These are phyloP conservation scores for Harpagus bidentatus DNA, from an alignment of 2,113 vertebrate genomes.

Conservation along the genomic window DNA sequence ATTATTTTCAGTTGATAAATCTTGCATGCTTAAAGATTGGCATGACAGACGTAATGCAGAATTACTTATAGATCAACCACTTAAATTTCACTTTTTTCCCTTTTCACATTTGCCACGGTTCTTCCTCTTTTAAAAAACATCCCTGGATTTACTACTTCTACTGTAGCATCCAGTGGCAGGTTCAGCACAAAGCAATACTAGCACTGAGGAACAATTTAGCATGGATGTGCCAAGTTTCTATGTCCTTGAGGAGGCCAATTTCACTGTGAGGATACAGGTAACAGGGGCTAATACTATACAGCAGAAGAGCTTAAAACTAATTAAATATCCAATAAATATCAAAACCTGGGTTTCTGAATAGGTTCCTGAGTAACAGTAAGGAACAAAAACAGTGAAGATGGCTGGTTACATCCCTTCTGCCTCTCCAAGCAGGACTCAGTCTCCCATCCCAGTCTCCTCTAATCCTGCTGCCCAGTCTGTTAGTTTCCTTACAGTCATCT, in stretches of 20 bases:
- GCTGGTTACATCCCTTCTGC: neutral
- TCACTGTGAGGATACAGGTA: neutral
- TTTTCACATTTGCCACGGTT: neutral
- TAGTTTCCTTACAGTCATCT: neutral
- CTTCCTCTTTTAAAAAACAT: neutral
- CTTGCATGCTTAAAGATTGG: neutral
- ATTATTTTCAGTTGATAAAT: neutral
- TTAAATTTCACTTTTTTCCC: no score
- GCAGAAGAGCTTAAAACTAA: neutral
- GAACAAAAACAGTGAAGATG: neutral
- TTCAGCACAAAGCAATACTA: neutral
- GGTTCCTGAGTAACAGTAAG: neutral
- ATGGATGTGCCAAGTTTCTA: rapidly evolving
- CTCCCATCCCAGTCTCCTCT: neutral
- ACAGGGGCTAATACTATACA: neutral
- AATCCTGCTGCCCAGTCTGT: neutral
- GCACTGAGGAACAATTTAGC: neutral
- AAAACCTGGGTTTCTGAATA: neutral
- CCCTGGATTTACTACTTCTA: neutral
- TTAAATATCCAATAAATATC: neutral
- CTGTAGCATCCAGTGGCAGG: neutral
- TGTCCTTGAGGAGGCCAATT: neutral
- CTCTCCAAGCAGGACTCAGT: rapidly evolving
- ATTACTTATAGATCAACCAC: neutral
- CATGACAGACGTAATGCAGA: neutral